A percentile compares a stretch with the other conserved stretches of the same genome.
These are phyloP conservation scores for Diplolepis rosae DNA, from an alignment of 2,888 invertebrate genomes.

Conservation along the genomic window DNA sequence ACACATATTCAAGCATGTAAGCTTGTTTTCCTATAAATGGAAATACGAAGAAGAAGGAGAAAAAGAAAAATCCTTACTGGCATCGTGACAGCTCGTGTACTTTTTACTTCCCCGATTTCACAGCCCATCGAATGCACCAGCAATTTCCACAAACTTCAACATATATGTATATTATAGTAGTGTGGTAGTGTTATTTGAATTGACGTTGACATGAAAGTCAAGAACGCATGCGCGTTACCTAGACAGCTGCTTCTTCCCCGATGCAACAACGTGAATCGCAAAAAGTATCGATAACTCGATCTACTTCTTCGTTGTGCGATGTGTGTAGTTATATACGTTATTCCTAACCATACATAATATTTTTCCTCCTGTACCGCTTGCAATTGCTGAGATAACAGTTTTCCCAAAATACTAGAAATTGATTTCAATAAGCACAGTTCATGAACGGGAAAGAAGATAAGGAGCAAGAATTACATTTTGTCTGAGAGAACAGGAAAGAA, in stretches of 20 bases:
- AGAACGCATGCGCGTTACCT: constrained; percentile 19
- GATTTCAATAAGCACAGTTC: neutral
- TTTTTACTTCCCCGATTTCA: constrained; percentile 6
- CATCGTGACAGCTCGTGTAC: neutral
- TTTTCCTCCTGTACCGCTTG: neutral
- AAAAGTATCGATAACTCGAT: constrained; percentile 11
- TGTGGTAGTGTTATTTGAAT: too few relatives aligned
- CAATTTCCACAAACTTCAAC: neutral
- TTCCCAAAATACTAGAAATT: neutral
- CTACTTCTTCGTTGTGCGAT: neutral
- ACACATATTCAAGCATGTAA: neutral
- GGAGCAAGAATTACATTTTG: neutral
- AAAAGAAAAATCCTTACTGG: neutral
- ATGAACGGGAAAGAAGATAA: neutral
- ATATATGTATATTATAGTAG: too few relatives aligned
- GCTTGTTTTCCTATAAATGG: neutral
- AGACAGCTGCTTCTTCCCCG: neutral
- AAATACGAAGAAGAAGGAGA: neutral
- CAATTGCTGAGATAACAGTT: neutral
- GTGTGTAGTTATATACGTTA: neutral
- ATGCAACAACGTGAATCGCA: neutral
- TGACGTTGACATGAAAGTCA: constrained; percentile 1
- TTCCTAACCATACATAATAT: neutral
- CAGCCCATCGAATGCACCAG: constrained; percentile 10
- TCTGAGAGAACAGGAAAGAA: neutral